These are phyloP conservation scores for Choristoneura rosaceana DNA, from an alignment of 2,888 invertebrate genomes.

Conservation along the genomic window DNA sequence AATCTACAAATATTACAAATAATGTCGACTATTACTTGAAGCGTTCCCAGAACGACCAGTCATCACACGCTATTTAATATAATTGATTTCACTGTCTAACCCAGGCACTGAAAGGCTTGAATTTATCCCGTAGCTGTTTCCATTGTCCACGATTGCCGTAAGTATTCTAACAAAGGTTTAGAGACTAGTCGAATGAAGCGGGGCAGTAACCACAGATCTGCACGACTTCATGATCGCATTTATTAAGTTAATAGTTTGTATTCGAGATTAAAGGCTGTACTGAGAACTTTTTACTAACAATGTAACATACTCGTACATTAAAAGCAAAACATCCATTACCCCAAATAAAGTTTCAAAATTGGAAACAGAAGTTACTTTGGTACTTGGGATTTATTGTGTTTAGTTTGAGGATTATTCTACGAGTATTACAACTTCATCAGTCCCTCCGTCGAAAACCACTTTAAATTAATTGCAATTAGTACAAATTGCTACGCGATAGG, in stretches of 20 bases:
- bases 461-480: conserved; percentile 33
- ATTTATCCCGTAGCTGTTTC: conserved; percentile 30
- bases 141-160: conserved; percentile 34
- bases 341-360: not conserved
- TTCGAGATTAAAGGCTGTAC: not conserved
- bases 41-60: not conserved
- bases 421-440: conserved; percentile 21
- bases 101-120: not conserved
- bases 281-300: not conserved
- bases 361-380: not conserved
- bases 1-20: not conserved
- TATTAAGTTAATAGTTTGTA: not conserved
- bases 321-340: not conserved
- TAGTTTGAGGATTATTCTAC: conserved; percentile 13
- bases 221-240: not conserved
- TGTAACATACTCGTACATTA: not conserved
- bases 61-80: not conserved
- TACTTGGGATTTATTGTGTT: conserved; percentile 8
- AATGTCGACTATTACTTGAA: not conserved
- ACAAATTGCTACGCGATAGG: conserved; percentile 6
- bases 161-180: conserved; percentile 2
- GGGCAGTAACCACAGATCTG: not conserved
- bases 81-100: not conserved
- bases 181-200: not conserved
- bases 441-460: conserved; percentile 18